These are phyloP conservation scores for Glyphotaelius pellucidus DNA, from an alignment of 2,888 invertebrate genomes.

Conservation along the genomic window DNA sequence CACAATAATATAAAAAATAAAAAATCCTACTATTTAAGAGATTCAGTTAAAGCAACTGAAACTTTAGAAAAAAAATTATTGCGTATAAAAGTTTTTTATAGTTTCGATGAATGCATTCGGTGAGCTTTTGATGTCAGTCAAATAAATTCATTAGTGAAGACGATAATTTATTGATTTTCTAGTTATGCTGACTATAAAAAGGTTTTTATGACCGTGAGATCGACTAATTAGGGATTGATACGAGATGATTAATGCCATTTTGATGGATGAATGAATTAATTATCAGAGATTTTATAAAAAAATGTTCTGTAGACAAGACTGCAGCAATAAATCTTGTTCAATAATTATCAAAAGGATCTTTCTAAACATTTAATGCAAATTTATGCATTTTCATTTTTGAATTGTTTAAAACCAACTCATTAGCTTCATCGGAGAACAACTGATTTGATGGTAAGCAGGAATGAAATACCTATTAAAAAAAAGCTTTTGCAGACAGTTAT, in stretches of 20 bases:
- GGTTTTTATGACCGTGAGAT: background rate
- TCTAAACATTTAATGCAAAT: background rate
- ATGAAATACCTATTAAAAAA: no score
- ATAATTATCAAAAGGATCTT: background rate
- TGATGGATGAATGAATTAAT: background rate
- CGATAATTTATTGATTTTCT: background rate
- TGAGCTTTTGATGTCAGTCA: background rate
- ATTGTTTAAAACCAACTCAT: background rate
- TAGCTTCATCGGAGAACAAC: background rate
- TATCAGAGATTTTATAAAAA: background rate
- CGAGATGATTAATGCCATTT: background rate
- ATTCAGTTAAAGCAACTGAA: no score
- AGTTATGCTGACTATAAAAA: background rate
- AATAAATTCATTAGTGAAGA: background rate
- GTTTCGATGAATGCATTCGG: background rate
- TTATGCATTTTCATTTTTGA: background rate
- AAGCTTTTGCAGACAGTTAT: no score
- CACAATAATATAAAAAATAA: no score
- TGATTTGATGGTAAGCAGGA: background rate
- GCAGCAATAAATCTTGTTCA: background rate
- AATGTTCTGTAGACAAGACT: background rate
- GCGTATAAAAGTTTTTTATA: background rate
- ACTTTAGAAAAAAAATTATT: background rate
- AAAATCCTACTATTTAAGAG: background rate
- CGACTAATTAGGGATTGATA: background rate